Evolutionary conservation across 2,113 vertebrate species (phyloP).

Genomic region (Sturnira hondurensis): DNA sequence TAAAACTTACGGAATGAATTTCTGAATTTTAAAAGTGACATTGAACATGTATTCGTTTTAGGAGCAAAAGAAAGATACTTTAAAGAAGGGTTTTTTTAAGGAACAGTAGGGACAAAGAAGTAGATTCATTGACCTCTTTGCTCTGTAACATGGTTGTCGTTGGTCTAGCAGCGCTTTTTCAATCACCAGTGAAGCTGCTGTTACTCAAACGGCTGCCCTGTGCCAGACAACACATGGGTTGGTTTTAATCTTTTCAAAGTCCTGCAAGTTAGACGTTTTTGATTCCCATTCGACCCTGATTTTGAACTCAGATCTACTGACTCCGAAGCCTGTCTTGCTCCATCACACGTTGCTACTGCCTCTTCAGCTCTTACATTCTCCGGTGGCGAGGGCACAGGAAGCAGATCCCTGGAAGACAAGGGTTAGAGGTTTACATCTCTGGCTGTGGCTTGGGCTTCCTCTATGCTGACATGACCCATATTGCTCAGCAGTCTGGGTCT

Average conservation of each 20-base stretch:
- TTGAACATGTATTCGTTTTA: not conserved
- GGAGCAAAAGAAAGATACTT: not conserved
- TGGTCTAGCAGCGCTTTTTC: not conserved
- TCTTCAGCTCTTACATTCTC: not conserved
- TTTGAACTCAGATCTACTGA: not conserved
- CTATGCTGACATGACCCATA: not conserved
- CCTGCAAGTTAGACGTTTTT: not conserved
- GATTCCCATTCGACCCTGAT: not conserved
- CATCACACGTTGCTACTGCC: not conserved
- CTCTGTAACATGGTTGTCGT: not conserved
- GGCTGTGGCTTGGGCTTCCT: not conserved
- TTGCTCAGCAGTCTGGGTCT: not conserved
- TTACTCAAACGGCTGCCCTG: not conserved
- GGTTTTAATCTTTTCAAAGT: slow-evolving; percentile 21
- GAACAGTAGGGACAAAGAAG: not conserved
- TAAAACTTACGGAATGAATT: not conserved
- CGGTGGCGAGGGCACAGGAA: not conserved
- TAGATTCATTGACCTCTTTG: not conserved
- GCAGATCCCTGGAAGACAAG: not conserved
- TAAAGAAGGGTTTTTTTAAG: not conserved
- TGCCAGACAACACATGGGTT: not conserved
- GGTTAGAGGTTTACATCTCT: not conserved
- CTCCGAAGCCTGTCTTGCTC: not conserved
- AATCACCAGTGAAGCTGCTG: not conserved
- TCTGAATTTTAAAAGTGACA: not conserved